A percentile compares a stretch with the other conserved stretches of the same genome.
phyloP scores from a whole-genome alignment of 92 coral and sea anemone genomes.

The Palythoa caribaeorum region DNA sequence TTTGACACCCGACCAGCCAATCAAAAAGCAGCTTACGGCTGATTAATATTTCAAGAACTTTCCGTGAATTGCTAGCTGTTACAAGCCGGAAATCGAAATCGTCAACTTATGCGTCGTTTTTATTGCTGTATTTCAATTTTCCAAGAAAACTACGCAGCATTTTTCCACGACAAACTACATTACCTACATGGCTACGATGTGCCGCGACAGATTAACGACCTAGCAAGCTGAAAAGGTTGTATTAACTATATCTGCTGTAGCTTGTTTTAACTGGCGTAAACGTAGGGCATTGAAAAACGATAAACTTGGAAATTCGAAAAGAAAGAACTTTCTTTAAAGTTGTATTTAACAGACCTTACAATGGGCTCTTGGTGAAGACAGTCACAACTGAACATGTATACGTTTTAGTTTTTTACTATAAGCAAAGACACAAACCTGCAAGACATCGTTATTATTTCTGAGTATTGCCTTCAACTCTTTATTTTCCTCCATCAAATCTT shows the following conservation, averaged over 20 bases:
- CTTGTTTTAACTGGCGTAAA: background rate
- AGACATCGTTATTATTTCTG: slow-evolving; percentile 58
- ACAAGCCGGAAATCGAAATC: background rate
- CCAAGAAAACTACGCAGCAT: too few relatives aligned
- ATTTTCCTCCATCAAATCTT: slow-evolving; percentile 66
- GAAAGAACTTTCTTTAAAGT: background rate
- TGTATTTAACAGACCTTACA: background rate
- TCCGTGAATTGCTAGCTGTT: background rate
- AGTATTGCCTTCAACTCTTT: slow-evolving; percentile 73
- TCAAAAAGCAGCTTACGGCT: background rate
- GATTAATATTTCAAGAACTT: background rate
- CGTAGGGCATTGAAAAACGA: background rate
- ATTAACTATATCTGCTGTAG: background rate
- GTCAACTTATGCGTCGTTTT: background rate
- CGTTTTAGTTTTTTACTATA: too few relatives aligned
- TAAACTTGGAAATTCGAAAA: background rate
- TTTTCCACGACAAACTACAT: too few relatives aligned
- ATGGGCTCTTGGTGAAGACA: background rate
- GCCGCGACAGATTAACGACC: too few relatives aligned
- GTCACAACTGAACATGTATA: too few relatives aligned
- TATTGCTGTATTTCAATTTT: too few relatives aligned
- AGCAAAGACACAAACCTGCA: slow-evolving; percentile 61
- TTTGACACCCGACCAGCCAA: background rate
- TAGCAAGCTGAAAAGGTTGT: too few relatives aligned
- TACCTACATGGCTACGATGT: too few relatives aligned